Percentiles rank a stretch among this genome's conserved stretches.
These are phyloP conservation scores for Leptopilina boulardi DNA, from an alignment of 1,140 invertebrate genomes.

Conservation along the genomic window DNA sequence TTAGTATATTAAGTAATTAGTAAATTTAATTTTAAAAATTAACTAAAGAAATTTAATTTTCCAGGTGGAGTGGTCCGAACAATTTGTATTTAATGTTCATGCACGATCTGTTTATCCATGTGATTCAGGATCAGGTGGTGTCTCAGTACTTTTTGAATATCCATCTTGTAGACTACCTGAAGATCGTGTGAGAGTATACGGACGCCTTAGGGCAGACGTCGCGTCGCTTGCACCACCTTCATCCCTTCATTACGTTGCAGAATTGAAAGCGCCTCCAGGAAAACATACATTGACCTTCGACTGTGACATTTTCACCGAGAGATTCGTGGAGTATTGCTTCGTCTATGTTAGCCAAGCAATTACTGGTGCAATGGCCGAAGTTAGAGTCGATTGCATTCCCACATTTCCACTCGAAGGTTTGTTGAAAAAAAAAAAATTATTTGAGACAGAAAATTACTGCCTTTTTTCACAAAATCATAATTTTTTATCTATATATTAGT, in stretches of 20 bases:
- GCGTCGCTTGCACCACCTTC: constrained; percentile 78
- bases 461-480: no score
- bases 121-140: constrained; percentile 80
- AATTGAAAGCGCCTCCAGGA: constrained; percentile 79
- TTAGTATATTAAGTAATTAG: no score
- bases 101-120: constrained; percentile 88
- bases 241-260: constrained; percentile 70
- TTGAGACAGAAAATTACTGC: no score
- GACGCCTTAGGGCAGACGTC: constrained; percentile 81
- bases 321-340: constrained; percentile 90
- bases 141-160: constrained; percentile 88
- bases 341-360: constrained; percentile 89
- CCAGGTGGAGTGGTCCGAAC: constrained; percentile 87
- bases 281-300: constrained; percentile 85
- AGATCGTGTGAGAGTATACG: constrained; percentile 86
- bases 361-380: constrained; percentile 87
- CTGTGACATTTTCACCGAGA: constrained; percentile 88
- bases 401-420: constrained; percentile 86
- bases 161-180: constrained; percentile 86
- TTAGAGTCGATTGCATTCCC: constrained; percentile 87
- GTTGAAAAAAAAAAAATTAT: constrained; percentile 56
- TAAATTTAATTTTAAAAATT: no score
- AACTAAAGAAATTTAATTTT: constrained; percentile 51
- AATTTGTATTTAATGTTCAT: constrained; percentile 89
- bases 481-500: no score